Percentiles rank a stretch among this genome's conserved stretches.
Evolutionary conservation across 2,797 vertebrate genomes (phyloP).

Genomic region (Gorsachius magnificus): DNA sequence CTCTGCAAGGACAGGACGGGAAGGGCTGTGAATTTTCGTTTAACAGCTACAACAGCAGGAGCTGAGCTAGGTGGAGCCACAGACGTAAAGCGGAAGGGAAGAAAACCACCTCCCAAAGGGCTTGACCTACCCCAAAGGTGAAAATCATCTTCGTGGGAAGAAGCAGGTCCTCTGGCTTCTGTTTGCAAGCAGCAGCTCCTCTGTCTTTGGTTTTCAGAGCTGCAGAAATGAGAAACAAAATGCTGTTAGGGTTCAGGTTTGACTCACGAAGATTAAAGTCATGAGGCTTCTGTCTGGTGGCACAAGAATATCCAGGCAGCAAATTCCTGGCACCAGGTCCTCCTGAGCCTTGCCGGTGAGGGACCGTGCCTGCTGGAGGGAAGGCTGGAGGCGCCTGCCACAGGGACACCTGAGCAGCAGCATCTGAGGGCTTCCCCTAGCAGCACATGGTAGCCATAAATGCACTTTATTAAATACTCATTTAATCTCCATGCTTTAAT

Average conservation of each 20-base stretch:
- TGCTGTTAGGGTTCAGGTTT: not conserved
- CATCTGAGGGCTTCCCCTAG: not conserved
- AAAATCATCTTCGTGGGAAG: not conserved
- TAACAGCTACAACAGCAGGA: not conserved
- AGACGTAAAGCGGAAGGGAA: not conserved
- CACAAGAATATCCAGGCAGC: not conserved
- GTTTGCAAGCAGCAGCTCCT: not conserved
- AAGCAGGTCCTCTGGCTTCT: too few relatives aligned
- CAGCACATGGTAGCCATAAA: not conserved
- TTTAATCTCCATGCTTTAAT: not conserved
- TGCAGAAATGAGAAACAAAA: not conserved
- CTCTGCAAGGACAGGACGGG: not conserved
- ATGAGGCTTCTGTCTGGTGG: not conserved
- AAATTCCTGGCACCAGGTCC: not conserved
- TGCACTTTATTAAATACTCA: not conserved
- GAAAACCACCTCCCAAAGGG: not conserved
- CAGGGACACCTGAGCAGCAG: accelerated
- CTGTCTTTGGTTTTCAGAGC: not conserved
- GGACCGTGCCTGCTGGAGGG: not conserved
- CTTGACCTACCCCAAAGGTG: not conserved
- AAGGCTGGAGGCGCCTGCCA: not conserved
- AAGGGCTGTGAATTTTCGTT: not conserved
- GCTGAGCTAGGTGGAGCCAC: not conserved
- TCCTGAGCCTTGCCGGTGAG: not conserved
- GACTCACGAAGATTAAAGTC: not conserved